Evolutionary conservation across 2,797 vertebrate species (phyloP).

Genomic region (Neomorphus geoffroyi): DNA sequence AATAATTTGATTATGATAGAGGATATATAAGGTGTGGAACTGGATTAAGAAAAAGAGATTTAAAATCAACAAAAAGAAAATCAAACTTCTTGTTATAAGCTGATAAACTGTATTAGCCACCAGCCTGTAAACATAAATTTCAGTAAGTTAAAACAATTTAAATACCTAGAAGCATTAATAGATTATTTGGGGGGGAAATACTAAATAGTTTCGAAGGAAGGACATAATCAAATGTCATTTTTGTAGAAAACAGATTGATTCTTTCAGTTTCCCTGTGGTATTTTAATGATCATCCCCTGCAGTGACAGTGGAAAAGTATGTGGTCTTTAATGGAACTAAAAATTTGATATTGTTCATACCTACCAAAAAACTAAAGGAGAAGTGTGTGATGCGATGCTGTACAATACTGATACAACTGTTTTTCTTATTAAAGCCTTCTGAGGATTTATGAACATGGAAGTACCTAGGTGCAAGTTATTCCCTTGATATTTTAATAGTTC

Average conservation of each 20-base stretch:
- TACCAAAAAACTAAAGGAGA: not conserved
- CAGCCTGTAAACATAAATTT: not conserved
- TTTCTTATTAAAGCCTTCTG: not conserved
- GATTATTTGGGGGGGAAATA: not conserved
- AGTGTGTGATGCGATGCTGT: not conserved
- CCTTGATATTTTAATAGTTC: not conserved
- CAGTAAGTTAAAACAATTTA: not conserved
- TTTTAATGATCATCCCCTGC: not conserved
- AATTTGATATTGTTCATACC: not conserved
- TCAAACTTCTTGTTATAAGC: not conserved
- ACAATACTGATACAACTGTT: not conserved
- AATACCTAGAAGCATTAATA: not conserved
- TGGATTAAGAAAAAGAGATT: not conserved
- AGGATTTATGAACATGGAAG: not conserved
- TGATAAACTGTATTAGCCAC: not conserved
- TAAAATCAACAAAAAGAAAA: not conserved
- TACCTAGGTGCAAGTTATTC: not conserved
- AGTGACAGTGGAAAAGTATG: not conserved
- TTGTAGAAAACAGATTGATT: not conserved
- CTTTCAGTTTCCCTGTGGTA: not conserved
- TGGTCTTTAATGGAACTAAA: not conserved
- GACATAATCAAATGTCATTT: not conserved
- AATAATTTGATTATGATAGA: not conserved
- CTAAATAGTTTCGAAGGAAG: not conserved
- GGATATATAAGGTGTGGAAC: not conserved